Base-by-base conservation (phyloP, 2,113 vertebrate species). In the Caretta caretta region DNA sequence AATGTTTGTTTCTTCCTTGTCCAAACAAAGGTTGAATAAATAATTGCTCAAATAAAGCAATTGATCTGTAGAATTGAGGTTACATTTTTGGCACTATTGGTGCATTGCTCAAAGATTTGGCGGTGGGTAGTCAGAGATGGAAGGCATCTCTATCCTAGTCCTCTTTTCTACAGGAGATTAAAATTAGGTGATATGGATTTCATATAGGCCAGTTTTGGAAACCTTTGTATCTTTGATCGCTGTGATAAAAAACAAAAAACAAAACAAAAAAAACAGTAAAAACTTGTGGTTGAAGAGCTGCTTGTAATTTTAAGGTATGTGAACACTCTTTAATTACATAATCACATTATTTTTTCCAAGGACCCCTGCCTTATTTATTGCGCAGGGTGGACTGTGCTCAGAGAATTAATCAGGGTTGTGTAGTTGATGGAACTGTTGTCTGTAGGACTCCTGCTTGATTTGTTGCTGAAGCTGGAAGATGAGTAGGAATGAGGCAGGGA, bases 391-490 rank as follows among this genome's bases (percentile, higher is more conserved):
- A 1, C 83, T 29, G 83, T 82, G 83, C 94, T 94, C 78, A 93
- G 87, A 42, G 89, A 96, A 92, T 87, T 94, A 92, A 89, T 82
- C 76, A 69, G 22, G 9, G 75, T 90, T 84, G 84, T 62, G 75
- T 48, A 54, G 94, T 84, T 97, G 96, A 97, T 89, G 83, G 93
- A 90, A 90, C 88, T 92, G 90, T 94, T 94, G 76, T 93, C 24
- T 94, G 86, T 62, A 87, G 53, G 48, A 76, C 95, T 82, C 94
- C 88, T 95, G 78, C 89, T 80, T 81, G 79, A 79, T 88, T 95
- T 95, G 59, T 89, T 54, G 84, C 87, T 92, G 88, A 93, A 86
- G 90, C 76, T 94, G 83, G 69, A 42, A 93, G 84, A 31, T 79
- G 79, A 57, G 82, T 86, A 5, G 35, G 84, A 90, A 51, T 90